Base-by-base conservation (phyloP, 2,113 vertebrate genomes). In the Cephalopterus ornatus region DNA sequence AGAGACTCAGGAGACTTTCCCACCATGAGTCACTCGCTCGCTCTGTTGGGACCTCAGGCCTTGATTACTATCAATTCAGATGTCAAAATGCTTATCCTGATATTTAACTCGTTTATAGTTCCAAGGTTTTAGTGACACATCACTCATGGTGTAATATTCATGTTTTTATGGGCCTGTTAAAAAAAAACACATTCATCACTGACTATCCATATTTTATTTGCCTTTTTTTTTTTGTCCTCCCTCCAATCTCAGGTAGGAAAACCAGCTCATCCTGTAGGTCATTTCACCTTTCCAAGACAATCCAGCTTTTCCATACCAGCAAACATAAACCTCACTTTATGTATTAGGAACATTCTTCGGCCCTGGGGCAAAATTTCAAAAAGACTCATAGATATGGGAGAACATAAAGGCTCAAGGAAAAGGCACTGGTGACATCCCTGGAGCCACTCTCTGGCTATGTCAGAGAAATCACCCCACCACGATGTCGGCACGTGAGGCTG, bases 161-260 rank as follows among this genome's bases (percentile, higher is more conserved):
- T 5, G 11, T 10, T 76, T 96, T 95, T 93, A 96, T 90, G 78
- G 44, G 24, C 42, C 28, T 8, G 2, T 50, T 89, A 58, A 17
- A 93, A 95, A 92, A n/a, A n/a, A n/a, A n/a, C 47, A 68, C 37
- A 89, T 87, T 65, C 33, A 55, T 88, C 89, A 83, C 62, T 55
- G 58, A 50, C 65, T 83, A 58, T 27, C 52, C 32, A 14, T 66
- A 73, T 76, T 94, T 94, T 66, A 85, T 73, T 41, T 53, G 33
- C 27, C 2, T 24, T 14, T 49, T 52, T 15, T 44, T 93, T 83
- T 56, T 59, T 42, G 70, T 5, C 44, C 35, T 14, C 8, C 49
- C 82, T 85, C 28, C 16, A 24, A 2, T 19, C 46, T 66, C 78
- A 73, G 39, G 74, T 24, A 82, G 46, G 18, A 93, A 91, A 85